Base-by-base conservation (phyloP, 2,797 vertebrate species). In the Aeoliscus strigatus region DNA sequence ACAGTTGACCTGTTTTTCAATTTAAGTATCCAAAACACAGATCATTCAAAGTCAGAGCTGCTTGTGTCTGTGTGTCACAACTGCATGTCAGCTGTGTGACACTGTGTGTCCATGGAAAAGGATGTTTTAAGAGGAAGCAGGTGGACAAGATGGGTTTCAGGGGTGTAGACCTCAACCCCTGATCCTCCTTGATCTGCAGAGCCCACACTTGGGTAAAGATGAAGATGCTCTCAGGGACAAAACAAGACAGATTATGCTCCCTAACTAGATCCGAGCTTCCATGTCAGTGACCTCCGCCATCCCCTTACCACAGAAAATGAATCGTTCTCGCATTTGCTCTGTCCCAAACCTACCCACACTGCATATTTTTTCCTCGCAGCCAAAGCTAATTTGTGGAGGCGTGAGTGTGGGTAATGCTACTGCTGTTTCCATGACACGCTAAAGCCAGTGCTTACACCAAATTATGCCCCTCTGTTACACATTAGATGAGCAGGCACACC, bases 371-470 rank as follows among this genome's bases (percentile, higher is more conserved):
- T 1, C 17, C n/a, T 27, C 39, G 6, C 46, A 70, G 73, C 79
- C 79, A 83, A 77, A 83, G 69, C 81, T 82, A 64, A 86, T 84
- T 83, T 85, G 73, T 73, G 60, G 75, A 82, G 75, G 71, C 66
- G 70, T 74, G 75, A 82, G 81, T 80, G 65, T 82, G 75, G 73
- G 80, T 79, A 79, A 84, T 78, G 73, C 79, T 60, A 41, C 75
- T 51, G 58, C 64, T 8, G 70, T 70, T 65, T 77, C 69, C 70
- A 66, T 79, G 76, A 79, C 80, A 73, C 73, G 75, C 75, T 77
- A 78, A 83, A 80, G 77, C 74, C 63, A 73, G 64, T 49, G 57
- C 77, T 86, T 84, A 81, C 73, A 75, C 58, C 59, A 24, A 63
- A 73, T 84, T 74, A 83, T 77, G 63, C 57, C 64, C 58, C 70